Base-by-base conservation (phyloP, 2,797 vertebrate species). In the Champsocephalus gunnari region DNA sequence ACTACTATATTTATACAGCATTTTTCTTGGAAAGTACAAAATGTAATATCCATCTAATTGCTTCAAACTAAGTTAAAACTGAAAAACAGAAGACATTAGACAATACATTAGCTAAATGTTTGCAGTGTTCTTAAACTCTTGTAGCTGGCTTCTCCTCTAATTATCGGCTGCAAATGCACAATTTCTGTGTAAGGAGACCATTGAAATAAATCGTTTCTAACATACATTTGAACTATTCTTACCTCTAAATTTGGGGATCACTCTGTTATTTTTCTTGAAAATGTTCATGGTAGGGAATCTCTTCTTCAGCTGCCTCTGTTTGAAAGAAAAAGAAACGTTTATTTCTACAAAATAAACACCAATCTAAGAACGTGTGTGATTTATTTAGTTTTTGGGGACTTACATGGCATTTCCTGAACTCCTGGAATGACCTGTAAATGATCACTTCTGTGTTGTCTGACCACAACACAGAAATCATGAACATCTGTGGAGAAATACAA, bases 171-270 rank as follows among this genome's bases (percentile, higher is more conserved):
- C 38, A 44, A 9, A 54, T 17, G 13, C 28, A 57, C 5, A 44
- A 12, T 7, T 62, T 2, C 4, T 55, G 9, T 45, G 34, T 38
- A 4, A 14, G 4, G 14, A 48, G 4, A 48, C 9, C 3, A 32
- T 50, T 34, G 14, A 44, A 45, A 67, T 5, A 32, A 3, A 70
- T 3, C 10, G 28, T 59, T 10, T 3, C 28, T 38, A 16, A 62
- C 17, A 58, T 3, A 54, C 5, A 47, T 9, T 10, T 21, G 0
- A 72, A 66, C 66, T 12, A 2, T 41, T 76, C 84, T 88, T 84
- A 95, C 95, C 93, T 64, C 41, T 87, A 59, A 95, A 96, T 86
- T 92, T 94, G 5, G 95, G 95, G 50, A 96, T 89, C 43, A 91
- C 10, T 87, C 90, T 88, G 24, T 88, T 48, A 0, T 78, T 82